Evolutionary conservation across 2,888 invertebrate species (phyloP), one percentile per base, ranked within the genome.

Genomic region (Podotricha telesiphe): DNA sequence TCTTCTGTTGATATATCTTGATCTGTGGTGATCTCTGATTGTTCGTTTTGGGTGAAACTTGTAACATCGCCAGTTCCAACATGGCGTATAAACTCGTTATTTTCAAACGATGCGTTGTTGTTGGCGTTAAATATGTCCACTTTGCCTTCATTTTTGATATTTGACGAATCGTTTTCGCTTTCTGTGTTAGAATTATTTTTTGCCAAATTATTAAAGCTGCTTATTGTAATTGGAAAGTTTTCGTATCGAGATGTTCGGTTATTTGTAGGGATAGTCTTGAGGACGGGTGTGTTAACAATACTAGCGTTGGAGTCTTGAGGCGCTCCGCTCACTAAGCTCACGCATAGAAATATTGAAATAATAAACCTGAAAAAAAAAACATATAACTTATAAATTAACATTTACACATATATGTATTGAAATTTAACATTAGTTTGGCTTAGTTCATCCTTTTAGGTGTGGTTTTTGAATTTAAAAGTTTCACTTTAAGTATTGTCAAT

Each of bases 221-320:
- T 61, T 61, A 61, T 61, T 13, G 61, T 61, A 6, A 61, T 61
- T 11, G 61, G 61, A 17, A 45, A 17, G 8, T 47, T 61, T 61
- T 61, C 61, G 17, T 47, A 17, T 28, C 47, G 45, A 1, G 34
- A 61, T 13, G 61, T 19, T 45, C 47, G 10, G 47, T 61, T 47
- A 6, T 28, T 28, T 45, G 28, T 1, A 13, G 45, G 45, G 13
- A 45, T 17, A 11, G 7, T 34, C 7, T 53, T 28, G 53, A 28
- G n/a, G 28, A 8, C 22, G 15, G 22, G 3, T 53, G n/a, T 53
- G 65, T 86, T 86, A 17, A 88, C 84, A 72, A 86, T 86, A 0
- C 28, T 28, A 28, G 88, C 86, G 58, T 84, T 83, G 55, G 73
- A 73, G 47, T 81, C 80, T 62, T 87, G 88, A 0, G 91, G 89